Evolutionary conservation across 2,888 invertebrate species (phyloP).

Genomic region (Autographa gamma): DNA sequence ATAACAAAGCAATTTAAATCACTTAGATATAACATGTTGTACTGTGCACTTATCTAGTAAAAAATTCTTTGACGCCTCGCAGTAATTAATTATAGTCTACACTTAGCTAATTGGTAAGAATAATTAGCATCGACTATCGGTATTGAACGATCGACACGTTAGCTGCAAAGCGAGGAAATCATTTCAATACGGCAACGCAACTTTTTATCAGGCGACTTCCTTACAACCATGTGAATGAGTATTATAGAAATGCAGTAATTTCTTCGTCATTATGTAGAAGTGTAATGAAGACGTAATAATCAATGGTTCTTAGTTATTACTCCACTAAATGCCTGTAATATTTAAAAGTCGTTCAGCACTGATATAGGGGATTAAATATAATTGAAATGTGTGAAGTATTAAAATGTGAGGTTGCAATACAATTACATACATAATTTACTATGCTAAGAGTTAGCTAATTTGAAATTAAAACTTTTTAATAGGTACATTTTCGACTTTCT

Average conservation of each 20-base stretch:
- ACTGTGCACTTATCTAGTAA: slow-evolving; percentile 36
- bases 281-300: too few species aligned
- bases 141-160: slow-evolving; percentile 23
- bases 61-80: slow-evolving; percentile 44
- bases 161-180: neutral
- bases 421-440: neutral
- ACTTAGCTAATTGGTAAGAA: slow-evolving; percentile 52
- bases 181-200: neutral
- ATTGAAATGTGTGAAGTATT: neutral
- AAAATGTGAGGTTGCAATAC: neutral
- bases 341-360: too few species aligned
- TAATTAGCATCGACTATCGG: slow-evolving; percentile 36
- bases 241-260: neutral
- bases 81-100: slow-evolving; percentile 34
- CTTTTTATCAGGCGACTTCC: neutral
- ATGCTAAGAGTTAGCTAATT: neutral
- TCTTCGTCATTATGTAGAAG: too few species aligned
- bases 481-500: neutral
- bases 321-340: too few species aligned
- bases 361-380: too few species aligned
- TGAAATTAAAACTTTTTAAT: neutral
- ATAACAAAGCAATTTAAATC: slow-evolving; percentile 32
- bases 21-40: slow-evolving; percentile 36
- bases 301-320: too few species aligned
- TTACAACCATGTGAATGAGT: neutral